Base-by-base conservation (phyloP, 2,113 vertebrate genomes). In the Triplophysa rosa region DNA sequence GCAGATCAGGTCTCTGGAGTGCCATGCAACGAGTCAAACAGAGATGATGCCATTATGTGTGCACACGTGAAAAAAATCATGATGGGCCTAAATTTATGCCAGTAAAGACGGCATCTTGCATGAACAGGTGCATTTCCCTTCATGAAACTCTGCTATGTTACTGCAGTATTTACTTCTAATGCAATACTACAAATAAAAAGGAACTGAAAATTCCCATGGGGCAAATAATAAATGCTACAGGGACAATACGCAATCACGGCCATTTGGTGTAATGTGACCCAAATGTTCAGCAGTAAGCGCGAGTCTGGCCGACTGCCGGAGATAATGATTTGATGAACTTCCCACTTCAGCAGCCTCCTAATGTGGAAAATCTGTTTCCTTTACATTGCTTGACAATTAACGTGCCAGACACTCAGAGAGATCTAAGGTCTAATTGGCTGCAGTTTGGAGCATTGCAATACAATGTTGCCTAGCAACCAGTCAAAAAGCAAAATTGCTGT, bases 391-490 rank as follows among this genome's bases (percentile, higher is more conserved):
- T 84, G 78, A 88, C 86, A 90, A 91, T 91, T 90, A 90, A 89
- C 87, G 88, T 83, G 83, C 84, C 80, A 83, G 84, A 69, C 71
- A 85, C 72, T 84, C 81, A 88, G 83, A 86, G 87, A 80, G 66
- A 79, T 78, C 69, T 52, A 24, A 33, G 45, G 69, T 87, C 87
- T 91, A 91, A 92, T 89, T 90, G 87, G 90, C 83, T 89, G 84
- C 85, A 87, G 85, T 86, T 79, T 68, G 81, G 74, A 84, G 84
- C 83, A 80, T 84, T 84, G 82, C 70, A 79, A 85, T 85, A 81
- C 66, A 67, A 49, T 52, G 91, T 92, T 91, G 90, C 90, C 87
- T 91, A 91, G 93, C 91, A 89, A 92, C 89, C 78, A 52, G 78
- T 81, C 69, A 74, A 80, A 74, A 83, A 83, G 83, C 83, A 86